A percentile compares a stretch with the other conserved stretches of the same genome.
phyloP scores from a whole-genome alignment of 2,113 vertebrate species.

The Athene noctua region DNA sequence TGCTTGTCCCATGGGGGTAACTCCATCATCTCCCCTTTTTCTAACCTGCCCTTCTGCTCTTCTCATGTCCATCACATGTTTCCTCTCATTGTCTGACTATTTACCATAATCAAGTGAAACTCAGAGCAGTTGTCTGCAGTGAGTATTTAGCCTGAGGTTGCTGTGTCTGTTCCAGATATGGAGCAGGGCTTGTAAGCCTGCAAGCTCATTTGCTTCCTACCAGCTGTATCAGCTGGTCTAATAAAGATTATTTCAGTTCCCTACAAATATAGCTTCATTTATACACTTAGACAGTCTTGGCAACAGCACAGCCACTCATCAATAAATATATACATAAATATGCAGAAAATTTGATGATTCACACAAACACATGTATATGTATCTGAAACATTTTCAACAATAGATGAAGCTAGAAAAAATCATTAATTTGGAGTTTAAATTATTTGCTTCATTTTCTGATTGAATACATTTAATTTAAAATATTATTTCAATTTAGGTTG shows the following conservation, averaged over 20 bases:
- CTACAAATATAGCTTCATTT: slow-evolving; percentile 21
- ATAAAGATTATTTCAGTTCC: slow-evolving; percentile 38
- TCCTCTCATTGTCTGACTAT: not conserved
- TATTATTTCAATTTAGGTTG: not conserved
- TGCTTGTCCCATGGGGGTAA: not conserved
- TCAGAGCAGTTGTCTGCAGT: not conserved
- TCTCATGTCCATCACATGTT: not conserved
- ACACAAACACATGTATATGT: not conserved
- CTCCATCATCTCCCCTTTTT: not conserved
- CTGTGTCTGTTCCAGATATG: not conserved
- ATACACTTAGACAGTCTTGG: not conserved
- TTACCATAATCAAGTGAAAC: slow-evolving; percentile 3
- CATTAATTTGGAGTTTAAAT: not conserved
- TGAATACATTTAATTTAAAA: not conserved
- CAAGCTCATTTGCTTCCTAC: not conserved
- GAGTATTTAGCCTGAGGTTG: slow-evolving; percentile 13
- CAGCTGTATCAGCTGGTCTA: slow-evolving; percentile 27
- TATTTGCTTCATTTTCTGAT: not conserved
- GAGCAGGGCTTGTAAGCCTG: not conserved
- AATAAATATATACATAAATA: not conserved
- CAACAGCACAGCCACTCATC: not conserved
- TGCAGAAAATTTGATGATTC: not conserved
- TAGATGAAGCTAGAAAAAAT: not conserved
- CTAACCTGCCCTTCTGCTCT: not conserved
- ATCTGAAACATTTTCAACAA: not conserved